Evolutionary conservation across 1,140 invertebrate species (phyloP), one percentile per base, ranked within the genome.

Genomic region (Heliconius nattereri): DNA sequence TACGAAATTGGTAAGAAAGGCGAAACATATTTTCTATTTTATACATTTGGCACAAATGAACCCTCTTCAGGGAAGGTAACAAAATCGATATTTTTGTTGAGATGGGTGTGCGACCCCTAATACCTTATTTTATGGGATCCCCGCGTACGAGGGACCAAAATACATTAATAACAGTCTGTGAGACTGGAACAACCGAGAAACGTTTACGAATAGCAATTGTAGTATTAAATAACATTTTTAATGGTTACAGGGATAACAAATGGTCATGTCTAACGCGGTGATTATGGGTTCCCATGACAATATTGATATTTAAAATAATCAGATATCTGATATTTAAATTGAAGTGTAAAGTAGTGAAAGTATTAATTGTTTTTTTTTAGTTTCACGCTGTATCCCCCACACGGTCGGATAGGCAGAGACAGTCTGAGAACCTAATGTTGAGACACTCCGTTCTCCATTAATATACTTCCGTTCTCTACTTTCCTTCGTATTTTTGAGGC

Each of bases 111-210:
- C 71, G 40, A 66, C 76, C 79, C 79, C 79, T 81, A 77, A 77
- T 76, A 54, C 79, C 79, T 81, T 74, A 77, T 81, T 81, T 77
- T 78, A 81, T 81, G 75, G 79, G 79, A 76, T 80, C 79, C 79
- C 76, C 76, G 76, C 60, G 45, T 76, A 72, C 60, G 78, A 37
- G 78, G 76, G 79, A 70, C 71, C 71, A 40, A 74, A 81, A 77
- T 73, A 83, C 82, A 83, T 83, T 80, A 83, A 83, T 81, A 83
- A 81, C 79, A 78, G 77, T 81, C 81, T 83, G 78, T 71, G 57
- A 78, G 77, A 71, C 75, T 81, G 23, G 66, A 79, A 83, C 79
- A 75, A 77, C 54, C 23, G 60, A 66, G 60, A 29, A 66, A 26
- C 60, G 23, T 29, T 66, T 66, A 80, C 32, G 73, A 78, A 78